These are phyloP conservation scores for Perodicticus potto DNA, from an alignment of 2,797 vertebrate species.

Conservation along the genomic window DNA sequence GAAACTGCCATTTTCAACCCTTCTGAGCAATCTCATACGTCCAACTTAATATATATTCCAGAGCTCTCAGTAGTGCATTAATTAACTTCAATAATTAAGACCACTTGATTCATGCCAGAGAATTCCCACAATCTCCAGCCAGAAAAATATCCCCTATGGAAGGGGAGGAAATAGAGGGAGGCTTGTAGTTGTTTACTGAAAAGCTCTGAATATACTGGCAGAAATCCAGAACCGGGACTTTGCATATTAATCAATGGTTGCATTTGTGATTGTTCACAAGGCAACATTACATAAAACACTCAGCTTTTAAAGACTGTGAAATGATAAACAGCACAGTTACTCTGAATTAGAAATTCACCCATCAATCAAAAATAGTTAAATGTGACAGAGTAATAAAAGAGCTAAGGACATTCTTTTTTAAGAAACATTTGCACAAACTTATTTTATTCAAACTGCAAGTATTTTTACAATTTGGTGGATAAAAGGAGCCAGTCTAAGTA, in stretches of 20 bases:
- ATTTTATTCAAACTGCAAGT: conserved; percentile 21
- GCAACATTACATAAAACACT: conserved; percentile 43
- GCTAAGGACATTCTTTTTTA: neutral
- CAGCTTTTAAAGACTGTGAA: neutral
- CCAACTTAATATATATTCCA: neutral
- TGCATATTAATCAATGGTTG: conserved; percentile 22
- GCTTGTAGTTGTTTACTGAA: neutral
- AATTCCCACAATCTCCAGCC: conserved; percentile 9
- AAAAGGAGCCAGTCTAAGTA: conserved; percentile 4
- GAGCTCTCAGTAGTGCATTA: conserved; percentile 12
- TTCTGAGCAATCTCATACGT: neutral
- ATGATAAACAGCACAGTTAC: conserved; percentile 14
- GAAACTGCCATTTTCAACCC: neutral
- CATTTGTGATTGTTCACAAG: conserved; percentile 48
- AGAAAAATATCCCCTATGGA: neutral
- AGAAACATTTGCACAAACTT: neutral
- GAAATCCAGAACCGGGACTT: conserved; percentile 18
- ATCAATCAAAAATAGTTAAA: conserved; percentile 24
- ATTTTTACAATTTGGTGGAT: neutral
- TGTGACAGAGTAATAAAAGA: conserved; percentile 6
- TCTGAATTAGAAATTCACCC: conserved; percentile 47
- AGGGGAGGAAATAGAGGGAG: fast-evolving
- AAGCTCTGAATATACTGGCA: conserved; percentile 32
- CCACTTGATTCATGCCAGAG: conserved; percentile 45
- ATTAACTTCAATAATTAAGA: conserved; percentile 55